A percentile compares a stretch with the other conserved stretches of the same genome.
Evolutionary conservation across 2,113 vertebrate species (phyloP).

Genomic region (Ictalurus furcatus): DNA sequence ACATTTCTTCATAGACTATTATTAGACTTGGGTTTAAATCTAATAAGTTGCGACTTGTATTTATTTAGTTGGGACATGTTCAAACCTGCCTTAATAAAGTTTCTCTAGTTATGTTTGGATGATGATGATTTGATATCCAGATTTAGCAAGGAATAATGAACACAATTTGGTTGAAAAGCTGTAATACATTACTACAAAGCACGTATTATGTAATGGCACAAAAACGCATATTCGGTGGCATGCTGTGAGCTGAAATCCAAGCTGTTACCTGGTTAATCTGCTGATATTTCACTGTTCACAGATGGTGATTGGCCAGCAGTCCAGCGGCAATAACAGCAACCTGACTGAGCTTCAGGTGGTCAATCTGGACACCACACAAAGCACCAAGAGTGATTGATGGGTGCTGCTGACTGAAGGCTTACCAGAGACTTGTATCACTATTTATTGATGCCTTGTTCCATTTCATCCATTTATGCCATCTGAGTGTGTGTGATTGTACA

Average conservation of each 20-base stretch:
- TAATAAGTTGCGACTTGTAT: not conserved
- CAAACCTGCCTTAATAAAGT: not conserved
- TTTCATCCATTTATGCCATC: conserved; percentile 55
- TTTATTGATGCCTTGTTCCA: conserved; percentile 95
- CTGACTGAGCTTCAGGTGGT: conserved; percentile 97
- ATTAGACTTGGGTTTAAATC: not conserved
- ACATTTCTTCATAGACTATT: not conserved
- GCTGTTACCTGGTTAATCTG: conserved; percentile 32
- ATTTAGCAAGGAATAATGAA: not conserved
- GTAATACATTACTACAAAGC: not conserved
- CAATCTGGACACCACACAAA: conserved; percentile 86
- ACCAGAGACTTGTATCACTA: conserved; percentile 82
- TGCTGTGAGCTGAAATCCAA: conserved; percentile 13
- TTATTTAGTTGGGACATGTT: conserved; percentile 8
- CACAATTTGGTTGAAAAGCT: not conserved
- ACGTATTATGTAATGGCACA: not conserved
- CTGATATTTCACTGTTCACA: conserved; percentile 58
- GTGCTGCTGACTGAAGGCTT: conserved; percentile 51
- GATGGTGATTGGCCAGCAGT: conserved; percentile 99
- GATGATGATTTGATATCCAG: not conserved
- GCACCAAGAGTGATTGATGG: conserved; percentile 88
- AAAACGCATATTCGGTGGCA: conserved; percentile 1
- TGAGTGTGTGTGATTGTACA: conserved; percentile 31
- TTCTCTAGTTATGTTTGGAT: not conserved
- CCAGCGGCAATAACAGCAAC: conserved; percentile 89